phyloP scores from a whole-genome alignment of 2,888 invertebrate species.

The Meta bourneti region DNA sequence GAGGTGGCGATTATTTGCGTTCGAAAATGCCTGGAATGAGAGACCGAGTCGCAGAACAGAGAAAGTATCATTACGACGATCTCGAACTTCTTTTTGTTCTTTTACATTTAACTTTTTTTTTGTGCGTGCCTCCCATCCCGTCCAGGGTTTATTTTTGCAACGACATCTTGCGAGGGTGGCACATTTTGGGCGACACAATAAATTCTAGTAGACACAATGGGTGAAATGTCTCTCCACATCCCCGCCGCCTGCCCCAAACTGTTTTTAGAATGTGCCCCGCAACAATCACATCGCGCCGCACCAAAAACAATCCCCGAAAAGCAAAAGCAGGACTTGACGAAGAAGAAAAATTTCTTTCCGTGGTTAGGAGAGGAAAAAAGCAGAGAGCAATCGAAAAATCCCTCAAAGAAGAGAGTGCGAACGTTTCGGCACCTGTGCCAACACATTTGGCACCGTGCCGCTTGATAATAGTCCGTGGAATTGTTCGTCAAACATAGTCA shows the following conservation, averaged over 20 bases:
- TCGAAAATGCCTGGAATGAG: constrained; percentile 37
- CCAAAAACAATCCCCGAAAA: constrained; percentile 40
- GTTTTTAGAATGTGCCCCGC: constrained; percentile 66
- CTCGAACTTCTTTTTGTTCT: constrained; percentile 15
- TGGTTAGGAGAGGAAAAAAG: constrained; percentile 16
- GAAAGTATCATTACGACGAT: constrained; percentile 43
- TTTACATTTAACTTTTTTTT: background rate
- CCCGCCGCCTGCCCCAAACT: constrained; percentile 32
- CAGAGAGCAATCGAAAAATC: constrained; percentile 32
- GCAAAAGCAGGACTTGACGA: constrained; percentile 16
- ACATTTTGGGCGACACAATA: constrained; percentile 73
- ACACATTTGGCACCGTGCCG: constrained; percentile 56
- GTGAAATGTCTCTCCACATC: constrained; percentile 52
- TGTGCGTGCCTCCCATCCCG: background rate
- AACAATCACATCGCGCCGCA: constrained; percentile 49
- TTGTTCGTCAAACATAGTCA: constrained; percentile 24
- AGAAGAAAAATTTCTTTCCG: constrained; percentile 14
- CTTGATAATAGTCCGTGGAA: constrained; percentile 44
- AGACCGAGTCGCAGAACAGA: background rate
- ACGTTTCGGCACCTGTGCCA: constrained; percentile 56
- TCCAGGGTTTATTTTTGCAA: constrained; percentile 64
- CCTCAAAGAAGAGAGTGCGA: constrained; percentile 8
- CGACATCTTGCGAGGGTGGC: constrained; percentile 74
- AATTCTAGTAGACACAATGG: constrained; percentile 73
- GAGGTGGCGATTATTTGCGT: constrained; percentile 1